These are phyloP conservation scores for Rhodeus uyekii DNA, from an alignment of 2,797 vertebrate species.

Conservation along the genomic window DNA sequence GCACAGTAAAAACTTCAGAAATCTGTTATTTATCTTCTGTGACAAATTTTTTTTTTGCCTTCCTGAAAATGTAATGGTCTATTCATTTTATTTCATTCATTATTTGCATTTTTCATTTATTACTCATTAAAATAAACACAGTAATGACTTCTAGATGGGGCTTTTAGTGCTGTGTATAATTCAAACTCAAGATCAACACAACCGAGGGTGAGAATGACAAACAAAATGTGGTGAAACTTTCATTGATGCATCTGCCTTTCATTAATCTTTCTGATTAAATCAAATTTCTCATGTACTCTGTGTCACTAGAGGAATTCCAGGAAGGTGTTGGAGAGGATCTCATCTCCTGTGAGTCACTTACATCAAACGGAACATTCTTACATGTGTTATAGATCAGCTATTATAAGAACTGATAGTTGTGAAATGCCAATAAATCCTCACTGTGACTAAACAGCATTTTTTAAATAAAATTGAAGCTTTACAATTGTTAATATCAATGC, in stretches of 20 bases:
- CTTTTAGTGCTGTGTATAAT: neutral
- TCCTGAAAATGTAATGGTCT: neutral
- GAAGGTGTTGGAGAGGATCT: conserved; percentile 35
- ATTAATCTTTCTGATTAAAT: conserved; percentile 41
- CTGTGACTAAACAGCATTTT: neutral
- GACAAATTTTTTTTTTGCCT: too few relatives aligned
- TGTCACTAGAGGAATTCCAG: conserved; percentile 31
- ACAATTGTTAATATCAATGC: neutral
- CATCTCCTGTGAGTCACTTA: conserved; percentile 39
- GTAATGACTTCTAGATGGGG: neutral
- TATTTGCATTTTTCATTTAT: conserved; percentile 9
- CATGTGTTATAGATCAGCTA: neutral
- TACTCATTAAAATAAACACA: conserved; percentile 20
- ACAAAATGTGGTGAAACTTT: conserved; percentile 21
- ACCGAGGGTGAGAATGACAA: conserved; percentile 12
- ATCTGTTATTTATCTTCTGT: neutral
- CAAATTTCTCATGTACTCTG: conserved; percentile 25
- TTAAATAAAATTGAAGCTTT: neutral
- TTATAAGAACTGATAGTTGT: neutral
- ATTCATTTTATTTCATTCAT: neutral
- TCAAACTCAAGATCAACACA: conserved; percentile 16
- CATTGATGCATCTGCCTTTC: conserved; percentile 47
- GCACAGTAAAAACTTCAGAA: neutral
- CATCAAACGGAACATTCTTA: conserved; percentile 24
- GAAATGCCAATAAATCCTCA: neutral